These are phyloP conservation scores for Willisornis vidua DNA, from an alignment of 2,113 vertebrate genomes.

Conservation along the genomic window DNA sequence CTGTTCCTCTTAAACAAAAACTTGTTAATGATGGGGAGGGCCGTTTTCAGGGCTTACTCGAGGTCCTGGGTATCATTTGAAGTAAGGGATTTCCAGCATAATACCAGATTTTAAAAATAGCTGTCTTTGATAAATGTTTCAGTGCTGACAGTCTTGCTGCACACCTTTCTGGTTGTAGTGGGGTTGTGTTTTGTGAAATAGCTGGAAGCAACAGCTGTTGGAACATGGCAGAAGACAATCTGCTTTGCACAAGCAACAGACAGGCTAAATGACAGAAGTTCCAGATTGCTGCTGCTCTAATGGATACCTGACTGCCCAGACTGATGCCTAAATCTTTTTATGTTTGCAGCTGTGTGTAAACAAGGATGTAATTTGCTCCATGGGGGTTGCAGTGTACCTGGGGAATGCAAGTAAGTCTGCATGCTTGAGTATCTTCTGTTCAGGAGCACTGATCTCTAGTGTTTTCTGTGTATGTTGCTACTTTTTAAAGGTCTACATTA, in stretches of 20 bases:
- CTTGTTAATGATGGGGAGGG: background rate
- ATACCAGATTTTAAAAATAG: background rate
- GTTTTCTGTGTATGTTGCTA: background rate
- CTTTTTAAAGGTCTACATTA: background rate
- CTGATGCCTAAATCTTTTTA: background rate
- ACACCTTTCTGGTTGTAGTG: background rate
- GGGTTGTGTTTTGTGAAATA: background rate
- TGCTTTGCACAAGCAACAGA: background rate
- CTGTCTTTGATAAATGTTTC: background rate
- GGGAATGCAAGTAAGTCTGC: conserved; percentile 91
- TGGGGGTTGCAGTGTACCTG: conserved; percentile 82
- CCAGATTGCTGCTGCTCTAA: background rate
- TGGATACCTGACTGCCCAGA: background rate
- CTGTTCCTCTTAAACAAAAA: background rate
- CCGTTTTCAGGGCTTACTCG: background rate
- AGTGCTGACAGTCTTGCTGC: background rate
- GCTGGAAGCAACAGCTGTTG: background rate
- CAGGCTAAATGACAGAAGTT: background rate
- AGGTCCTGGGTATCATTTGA: background rate
- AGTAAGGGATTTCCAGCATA: background rate
- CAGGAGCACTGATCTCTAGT: background rate
- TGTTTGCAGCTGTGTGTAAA: conserved; percentile 88
- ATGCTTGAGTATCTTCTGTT: background rate
- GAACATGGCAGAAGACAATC: background rate
- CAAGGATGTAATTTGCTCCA: conserved; percentile 90